Evolutionary conservation across 2,797 vertebrate species (phyloP), one percentile per base, ranked within the genome.

Genomic region (Anguilla obscura): DNA sequence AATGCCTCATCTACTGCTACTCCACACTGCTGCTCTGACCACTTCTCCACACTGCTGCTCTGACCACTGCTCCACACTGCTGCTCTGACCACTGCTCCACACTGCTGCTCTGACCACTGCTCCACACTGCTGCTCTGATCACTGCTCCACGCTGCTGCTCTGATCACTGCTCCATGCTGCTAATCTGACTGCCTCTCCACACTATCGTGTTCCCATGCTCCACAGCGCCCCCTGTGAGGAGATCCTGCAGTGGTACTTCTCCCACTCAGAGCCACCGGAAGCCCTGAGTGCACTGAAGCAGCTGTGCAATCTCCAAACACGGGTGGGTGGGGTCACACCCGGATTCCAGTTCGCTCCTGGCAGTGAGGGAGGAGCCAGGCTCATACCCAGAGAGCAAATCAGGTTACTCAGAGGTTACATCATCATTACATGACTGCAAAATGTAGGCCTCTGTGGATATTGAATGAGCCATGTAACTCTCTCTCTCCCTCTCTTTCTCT

Each of bases 211-310:
- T 2, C 87, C 4, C 87, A 18, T 90, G 85, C 82, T 88, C 89
- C 71, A 86, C 92, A 99, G 98, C 45, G 94, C 95, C 88, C 94
- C 92, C 0, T 98, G 97, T 93, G 97, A 97, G 95, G 97, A 98
- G 92, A 96, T 98, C 87, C 88, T 99, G 91, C 91, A 97, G 80
- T 99, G 98, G 98, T 98, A 96, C 92, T 92, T 99, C 91, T 94
- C 93, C 89, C 96, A 97, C 85, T 86, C 94, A 0, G 96, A 97
- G 84, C 88, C 89, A 0, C 90, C 90, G 18, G 90, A 52, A 4
- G 95, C 96, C 0, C 90, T 98, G 76, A 79, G 91, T 0, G 90
- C 91, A 1, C 95, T 99, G 90, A 94, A 94, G 91, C 93, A 92
- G 63, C 93, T 99, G 0, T 96, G 94, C 0, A 93, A 96, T 83